Evolutionary conservation across 2,888 invertebrate species (phyloP).

Genomic region (Morpho helenor): DNA sequence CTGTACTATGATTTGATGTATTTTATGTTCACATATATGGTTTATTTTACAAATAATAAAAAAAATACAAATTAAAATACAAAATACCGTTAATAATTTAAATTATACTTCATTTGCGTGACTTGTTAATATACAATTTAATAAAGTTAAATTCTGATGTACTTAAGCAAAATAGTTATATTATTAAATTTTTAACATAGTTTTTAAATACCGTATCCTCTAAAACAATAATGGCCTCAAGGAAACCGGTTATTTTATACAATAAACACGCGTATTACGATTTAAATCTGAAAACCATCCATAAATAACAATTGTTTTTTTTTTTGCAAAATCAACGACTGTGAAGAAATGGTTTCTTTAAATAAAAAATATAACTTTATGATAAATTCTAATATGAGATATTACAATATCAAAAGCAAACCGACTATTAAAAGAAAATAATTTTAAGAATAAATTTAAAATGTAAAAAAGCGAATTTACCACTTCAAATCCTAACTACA

Average conservation of each 20-base stretch:
- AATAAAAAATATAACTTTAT: no score
- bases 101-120: conserved; percentile 3
- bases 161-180: conserved; percentile 6
- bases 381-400: no score
- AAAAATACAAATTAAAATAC: background rate
- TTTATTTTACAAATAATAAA: background rate
- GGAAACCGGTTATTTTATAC: conserved; percentile 19
- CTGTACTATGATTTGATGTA: no score
- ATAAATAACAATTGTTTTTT: no score
- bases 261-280: conserved; percentile 14
- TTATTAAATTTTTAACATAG: conserved; percentile 4
- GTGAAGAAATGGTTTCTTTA: no score
- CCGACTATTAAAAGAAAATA: no score
- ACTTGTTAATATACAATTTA: conserved; percentile 6
- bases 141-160: conserved; percentile 3
- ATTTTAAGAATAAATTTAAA: no score
- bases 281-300: conserved; percentile 1
- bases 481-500: no score
- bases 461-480: no score
- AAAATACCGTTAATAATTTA: background rate
- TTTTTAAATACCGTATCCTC: conserved; percentile 6
- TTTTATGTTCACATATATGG: background rate
- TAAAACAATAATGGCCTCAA: conserved; percentile 25
- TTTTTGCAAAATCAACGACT: no score
- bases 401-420: no score